A percentile compares a stretch with the other conserved stretches of the same genome.
Conservation (phyloP, 2,797 vertebrate species). For the Schizopygopsis malacanthus region DNA sequence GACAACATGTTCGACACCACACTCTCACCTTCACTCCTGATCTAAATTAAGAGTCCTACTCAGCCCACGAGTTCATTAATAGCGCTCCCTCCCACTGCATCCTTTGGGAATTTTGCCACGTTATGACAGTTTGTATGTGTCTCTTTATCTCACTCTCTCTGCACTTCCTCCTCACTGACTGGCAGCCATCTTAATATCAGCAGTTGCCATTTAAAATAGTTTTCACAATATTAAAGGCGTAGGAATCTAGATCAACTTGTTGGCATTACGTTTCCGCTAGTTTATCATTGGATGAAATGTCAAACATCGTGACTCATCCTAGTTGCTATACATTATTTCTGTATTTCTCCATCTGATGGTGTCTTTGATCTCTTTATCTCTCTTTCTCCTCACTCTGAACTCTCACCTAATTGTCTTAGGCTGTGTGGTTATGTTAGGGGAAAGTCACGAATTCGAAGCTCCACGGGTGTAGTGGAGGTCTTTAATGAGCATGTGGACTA, state of each 20-base stretch:
- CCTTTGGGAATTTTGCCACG: not conserved
- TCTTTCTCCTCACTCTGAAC: slow-evolving; percentile 14
- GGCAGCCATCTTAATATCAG: slow-evolving; percentile 20
- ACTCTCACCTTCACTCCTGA: slow-evolving; percentile 50
- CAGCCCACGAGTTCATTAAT: slow-evolving; percentile 56
- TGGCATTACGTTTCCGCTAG: not conserved
- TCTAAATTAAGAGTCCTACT: slow-evolving; percentile 56
- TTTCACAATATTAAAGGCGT: not conserved
- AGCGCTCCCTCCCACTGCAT: slow-evolving; percentile 31
- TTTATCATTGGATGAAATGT: not conserved
- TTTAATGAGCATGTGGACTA: slow-evolving; percentile 30
- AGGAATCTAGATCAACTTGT: not conserved
- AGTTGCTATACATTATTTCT: not conserved
- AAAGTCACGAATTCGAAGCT: slow-evolving; percentile 30
- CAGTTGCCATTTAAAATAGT: slow-evolving; percentile 7
- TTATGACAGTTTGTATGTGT: slow-evolving; percentile 5
- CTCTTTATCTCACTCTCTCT: slow-evolving; percentile 23
- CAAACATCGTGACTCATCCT: slow-evolving; percentile 5
- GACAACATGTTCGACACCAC: slow-evolving; percentile 42
- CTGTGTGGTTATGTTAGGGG: slow-evolving; percentile 23
- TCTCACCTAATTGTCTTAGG: slow-evolving; percentile 39
- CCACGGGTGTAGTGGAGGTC: not conserved
- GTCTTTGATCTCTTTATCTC: not conserved
- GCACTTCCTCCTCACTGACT: slow-evolving; percentile 4
- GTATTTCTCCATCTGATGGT: not conserved